Base-by-base conservation (phyloP, 1,140 invertebrate genomes). In the Yoshiicerus persimilis region DNA sequence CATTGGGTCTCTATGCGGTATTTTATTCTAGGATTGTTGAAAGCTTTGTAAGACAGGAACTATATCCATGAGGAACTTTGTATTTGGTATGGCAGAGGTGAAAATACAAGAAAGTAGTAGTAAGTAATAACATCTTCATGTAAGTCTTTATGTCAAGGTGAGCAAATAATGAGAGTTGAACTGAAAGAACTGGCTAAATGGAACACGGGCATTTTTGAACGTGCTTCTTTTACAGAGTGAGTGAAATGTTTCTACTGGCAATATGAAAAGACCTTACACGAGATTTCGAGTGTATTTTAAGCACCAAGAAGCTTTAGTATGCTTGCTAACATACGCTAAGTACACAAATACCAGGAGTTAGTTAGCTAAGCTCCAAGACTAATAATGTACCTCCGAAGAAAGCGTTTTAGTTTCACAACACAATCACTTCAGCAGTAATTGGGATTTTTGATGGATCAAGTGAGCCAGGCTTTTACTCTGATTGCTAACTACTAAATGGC, bases 371-470 rank as follows among this genome's bases (percentile, higher is more conserved):
- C 47, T 16, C 16, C 5, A 56, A 56, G 20, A 41, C 39, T 41
- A 41, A 41, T 41, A 41, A 41, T 11, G 9, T 56, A 56, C 47
- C 47, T 56, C 47, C 20, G 9, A 1, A 4, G 47, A 56, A n/a
- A n/a, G 5, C 32, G n/a, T 80, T 66, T 3, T n/a, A 80, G 32
- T 80, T 36, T 30, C 75, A 80, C 20, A 36, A 36, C 16, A 38
- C 34, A 34, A 25, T 34, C 75, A 36, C 75, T 80, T 80, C 32
- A 80, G 75, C 32, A 32, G n/a, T 80, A 80, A 80, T 34, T 80
- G 75, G 75, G 75, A 80, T 80, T 80, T 80, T 80, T 80, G 75
- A 80, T 80, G 75, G 75, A 80, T 80, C 75, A 80, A 36, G 75
- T 80, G 30, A 10, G 75, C 75, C 30, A 80, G 16, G 75, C 75